phyloP scores from a whole-genome alignment of 1,140 invertebrate genomes.

The Drosophila dunni region DNA sequence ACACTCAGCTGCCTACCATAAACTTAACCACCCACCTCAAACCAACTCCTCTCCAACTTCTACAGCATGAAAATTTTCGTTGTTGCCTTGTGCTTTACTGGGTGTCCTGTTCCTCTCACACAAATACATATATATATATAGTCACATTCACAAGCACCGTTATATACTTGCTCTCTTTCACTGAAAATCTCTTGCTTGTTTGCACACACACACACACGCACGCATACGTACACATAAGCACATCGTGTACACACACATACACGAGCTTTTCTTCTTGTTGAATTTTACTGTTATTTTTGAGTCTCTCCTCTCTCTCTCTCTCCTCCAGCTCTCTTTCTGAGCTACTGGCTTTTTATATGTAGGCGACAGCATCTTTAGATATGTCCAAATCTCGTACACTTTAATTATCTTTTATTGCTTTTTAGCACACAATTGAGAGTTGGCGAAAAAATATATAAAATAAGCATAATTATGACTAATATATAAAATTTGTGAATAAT shows the following conservation, averaged over 20 bases:
- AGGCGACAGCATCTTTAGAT: constrained; percentile 39
- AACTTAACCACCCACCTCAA: neutral
- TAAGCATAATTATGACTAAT: constrained; percentile 42
- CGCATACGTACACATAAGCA: constrained; percentile 14
- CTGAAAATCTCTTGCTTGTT: constrained; percentile 69
- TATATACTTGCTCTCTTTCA: constrained; percentile 70
- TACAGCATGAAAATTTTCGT: constrained; percentile 70
- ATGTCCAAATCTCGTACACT: constrained; percentile 40
- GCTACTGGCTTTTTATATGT: constrained; percentile 14
- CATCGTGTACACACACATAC: constrained; percentile 17
- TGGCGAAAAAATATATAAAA: constrained; percentile 30
- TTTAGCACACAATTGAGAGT: constrained; percentile 28
- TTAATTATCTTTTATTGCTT: constrained; percentile 25
- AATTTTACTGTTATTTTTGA: constrained; percentile 72
- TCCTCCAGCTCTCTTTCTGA: too few species aligned
- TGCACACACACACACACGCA: constrained; percentile 55
- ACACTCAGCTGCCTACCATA: constrained; percentile 1
- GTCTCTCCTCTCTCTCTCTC: constrained; percentile 30
- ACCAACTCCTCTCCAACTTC: constrained; percentile 32
- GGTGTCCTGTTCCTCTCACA: constrained; percentile 58
- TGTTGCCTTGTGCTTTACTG: constrained; percentile 54
- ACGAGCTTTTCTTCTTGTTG: constrained; percentile 60
- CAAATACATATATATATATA: constrained; percentile 26
- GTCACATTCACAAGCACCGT: constrained; percentile 57
- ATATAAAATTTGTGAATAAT: constrained; percentile 19